Percentiles rank a stretch among this genome's conserved stretches.
These are phyloP conservation scores for Teleogryllus oceanicus DNA, from an alignment of 2,888 invertebrate genomes.

Conservation along the genomic window DNA sequence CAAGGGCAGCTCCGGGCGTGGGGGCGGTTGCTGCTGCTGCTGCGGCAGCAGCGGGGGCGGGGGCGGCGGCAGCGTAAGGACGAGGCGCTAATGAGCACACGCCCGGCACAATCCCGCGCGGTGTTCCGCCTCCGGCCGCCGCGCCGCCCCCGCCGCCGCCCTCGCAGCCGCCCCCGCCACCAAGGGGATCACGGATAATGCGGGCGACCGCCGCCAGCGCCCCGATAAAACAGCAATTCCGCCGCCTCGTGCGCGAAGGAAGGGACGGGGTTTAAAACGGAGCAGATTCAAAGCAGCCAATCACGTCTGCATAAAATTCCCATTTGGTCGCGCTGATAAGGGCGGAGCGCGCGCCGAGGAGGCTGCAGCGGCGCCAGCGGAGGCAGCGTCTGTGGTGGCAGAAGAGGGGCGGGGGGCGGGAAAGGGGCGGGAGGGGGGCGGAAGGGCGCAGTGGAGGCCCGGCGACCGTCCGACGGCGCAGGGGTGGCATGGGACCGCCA, in stretches of 20 bases:
- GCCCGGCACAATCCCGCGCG: neutral
- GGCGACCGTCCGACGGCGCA: neutral
- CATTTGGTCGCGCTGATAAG: constrained; percentile 34
- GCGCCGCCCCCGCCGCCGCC: too few relatives aligned
- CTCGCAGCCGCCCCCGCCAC: neutral
- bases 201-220: constrained; percentile 9
- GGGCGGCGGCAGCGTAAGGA: neutral
- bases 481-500: too few relatives aligned
- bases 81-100: constrained; percentile 18
- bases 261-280: constrained; percentile 30
- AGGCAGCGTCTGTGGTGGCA: constrained; percentile 12
- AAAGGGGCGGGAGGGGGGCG: neutral
- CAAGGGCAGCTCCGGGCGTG: too few relatives aligned
- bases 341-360: constrained; percentile 22
- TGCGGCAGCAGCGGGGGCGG: neutral
- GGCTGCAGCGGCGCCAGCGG: constrained; percentile 18
- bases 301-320: constrained; percentile 37
- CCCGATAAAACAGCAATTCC: constrained; percentile 21
- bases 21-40: neutral
- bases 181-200: constrained; percentile 8
- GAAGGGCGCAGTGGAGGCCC: neutral
- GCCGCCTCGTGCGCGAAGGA: neutral
- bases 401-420: neutral
- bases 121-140: neutral
- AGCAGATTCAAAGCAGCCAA: constrained; percentile 36